A percentile compares a stretch with the other conserved stretches of the same genome.
Conservation (phyloP, 1,140 invertebrate genomes). For the Magallana angulata region DNA sequence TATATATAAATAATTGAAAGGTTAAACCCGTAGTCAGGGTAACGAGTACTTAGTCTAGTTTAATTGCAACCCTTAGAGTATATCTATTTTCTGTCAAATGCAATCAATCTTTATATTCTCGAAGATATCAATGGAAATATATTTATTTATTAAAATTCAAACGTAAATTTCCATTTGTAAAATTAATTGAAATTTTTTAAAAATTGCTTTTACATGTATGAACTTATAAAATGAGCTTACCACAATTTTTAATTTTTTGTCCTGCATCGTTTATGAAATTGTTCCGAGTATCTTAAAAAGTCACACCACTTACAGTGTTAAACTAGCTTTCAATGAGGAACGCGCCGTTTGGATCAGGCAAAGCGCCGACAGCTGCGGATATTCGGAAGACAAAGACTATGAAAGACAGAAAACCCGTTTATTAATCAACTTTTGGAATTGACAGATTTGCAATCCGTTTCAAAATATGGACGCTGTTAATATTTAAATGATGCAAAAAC, state of each 20-base stretch:
- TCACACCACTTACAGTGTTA: background rate
- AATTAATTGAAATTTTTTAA: too few species aligned
- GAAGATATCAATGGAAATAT: too few species aligned
- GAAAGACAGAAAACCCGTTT: background rate
- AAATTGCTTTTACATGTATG: too few species aligned
- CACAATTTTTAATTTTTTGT: conserved; percentile 7
- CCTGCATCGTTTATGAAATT: background rate
- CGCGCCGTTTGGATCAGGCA: background rate
- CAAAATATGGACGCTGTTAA: background rate
- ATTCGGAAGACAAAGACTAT: conserved; percentile 3
- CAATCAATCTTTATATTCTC: too few species aligned
- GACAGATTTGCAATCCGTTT: conserved; percentile 13
- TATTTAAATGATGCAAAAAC: background rate
- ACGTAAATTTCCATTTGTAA: too few species aligned
- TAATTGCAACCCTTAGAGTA: too few species aligned
- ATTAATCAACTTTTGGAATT: background rate
- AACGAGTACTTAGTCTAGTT: too few species aligned
- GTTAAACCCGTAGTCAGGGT: too few species aligned
- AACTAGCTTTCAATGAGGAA: background rate
- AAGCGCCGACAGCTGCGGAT: background rate
- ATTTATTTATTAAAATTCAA: too few species aligned
- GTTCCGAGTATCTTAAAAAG: background rate
- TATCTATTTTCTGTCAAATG: too few species aligned
- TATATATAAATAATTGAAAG: too few species aligned
- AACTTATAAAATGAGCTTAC: background rate